Evolutionary conservation across 2,888 invertebrate species (phyloP).

Genomic region (Lasius fuliginosus): DNA sequence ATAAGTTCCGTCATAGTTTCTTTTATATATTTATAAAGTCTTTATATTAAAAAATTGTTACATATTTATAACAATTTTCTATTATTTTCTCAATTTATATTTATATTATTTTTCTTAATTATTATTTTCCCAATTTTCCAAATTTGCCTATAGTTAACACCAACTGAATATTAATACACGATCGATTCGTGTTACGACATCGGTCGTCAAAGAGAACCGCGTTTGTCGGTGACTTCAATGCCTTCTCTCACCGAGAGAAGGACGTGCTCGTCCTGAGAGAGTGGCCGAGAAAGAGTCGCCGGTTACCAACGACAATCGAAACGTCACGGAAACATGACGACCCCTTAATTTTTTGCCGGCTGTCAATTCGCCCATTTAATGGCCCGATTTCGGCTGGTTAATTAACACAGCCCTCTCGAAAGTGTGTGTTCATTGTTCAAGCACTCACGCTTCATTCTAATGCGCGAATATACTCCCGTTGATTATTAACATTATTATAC

Average conservation of each 20-base stretch:
- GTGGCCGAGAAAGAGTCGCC: neutral
- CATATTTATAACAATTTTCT: neutral
- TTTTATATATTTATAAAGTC: neutral
- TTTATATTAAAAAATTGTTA: neutral
- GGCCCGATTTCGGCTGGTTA: neutral
- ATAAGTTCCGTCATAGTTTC: neutral
- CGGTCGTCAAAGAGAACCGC: conserved; percentile 4
- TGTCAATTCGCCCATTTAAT: conserved; percentile 39
- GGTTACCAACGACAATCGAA: conserved; percentile 14
- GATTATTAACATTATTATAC: conserved; percentile 27
- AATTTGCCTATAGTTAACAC: neutral
- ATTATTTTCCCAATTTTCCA: neutral
- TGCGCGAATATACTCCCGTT: neutral
- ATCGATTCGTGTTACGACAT: neutral
- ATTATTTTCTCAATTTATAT: neutral
- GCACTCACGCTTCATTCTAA: neutral
- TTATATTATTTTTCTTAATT: neutral
- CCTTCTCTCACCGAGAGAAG: conserved; percentile 4
- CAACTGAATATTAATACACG: neutral
- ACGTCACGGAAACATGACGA: conserved; percentile 29
- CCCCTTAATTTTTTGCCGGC: conserved; percentile 38
- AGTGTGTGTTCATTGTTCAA: neutral
- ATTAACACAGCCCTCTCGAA: conserved; percentile 25
- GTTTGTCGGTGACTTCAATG: conserved; percentile 46
- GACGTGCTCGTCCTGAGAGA: conserved; percentile 1